phyloP scores from a whole-genome alignment of 2,113 vertebrate genomes.

The Pterocles burchelli region DNA sequence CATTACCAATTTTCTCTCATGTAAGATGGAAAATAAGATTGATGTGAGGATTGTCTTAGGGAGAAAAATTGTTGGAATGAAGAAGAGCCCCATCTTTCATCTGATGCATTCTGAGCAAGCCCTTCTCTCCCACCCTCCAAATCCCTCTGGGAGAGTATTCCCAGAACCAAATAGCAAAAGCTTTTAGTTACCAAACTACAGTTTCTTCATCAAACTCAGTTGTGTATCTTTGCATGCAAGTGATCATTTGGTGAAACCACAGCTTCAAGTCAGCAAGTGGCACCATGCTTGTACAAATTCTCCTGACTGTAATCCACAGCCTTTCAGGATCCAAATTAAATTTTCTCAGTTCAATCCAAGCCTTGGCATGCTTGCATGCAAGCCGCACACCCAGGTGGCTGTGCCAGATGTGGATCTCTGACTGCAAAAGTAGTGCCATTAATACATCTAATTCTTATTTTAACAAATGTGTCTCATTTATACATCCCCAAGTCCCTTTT shows the following conservation, averaged over 20 bases:
- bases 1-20: neutral
- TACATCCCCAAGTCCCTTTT: neutral
- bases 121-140: neutral
- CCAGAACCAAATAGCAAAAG: neutral
- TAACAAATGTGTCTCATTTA: neutral
- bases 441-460: neutral
- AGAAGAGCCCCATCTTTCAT: neutral
- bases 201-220: neutral
- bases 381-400: neutral
- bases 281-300: neutral
- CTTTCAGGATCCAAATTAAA: neutral
- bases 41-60: neutral
- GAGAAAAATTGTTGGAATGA: neutral
- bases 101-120: neutral
- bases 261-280: neutral
- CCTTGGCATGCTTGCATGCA: neutral
- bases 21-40: neutral
- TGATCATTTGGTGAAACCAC: neutral
- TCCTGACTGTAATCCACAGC: neutral
- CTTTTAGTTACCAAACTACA: neutral
- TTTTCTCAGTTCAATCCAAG: neutral
- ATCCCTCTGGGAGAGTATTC: fast-evolving
- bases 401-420: neutral
- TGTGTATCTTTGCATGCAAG: neutral
- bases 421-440: neutral